phyloP scores from a whole-genome alignment of 2,113 vertebrate genomes.

The Symphodus melops region DNA sequence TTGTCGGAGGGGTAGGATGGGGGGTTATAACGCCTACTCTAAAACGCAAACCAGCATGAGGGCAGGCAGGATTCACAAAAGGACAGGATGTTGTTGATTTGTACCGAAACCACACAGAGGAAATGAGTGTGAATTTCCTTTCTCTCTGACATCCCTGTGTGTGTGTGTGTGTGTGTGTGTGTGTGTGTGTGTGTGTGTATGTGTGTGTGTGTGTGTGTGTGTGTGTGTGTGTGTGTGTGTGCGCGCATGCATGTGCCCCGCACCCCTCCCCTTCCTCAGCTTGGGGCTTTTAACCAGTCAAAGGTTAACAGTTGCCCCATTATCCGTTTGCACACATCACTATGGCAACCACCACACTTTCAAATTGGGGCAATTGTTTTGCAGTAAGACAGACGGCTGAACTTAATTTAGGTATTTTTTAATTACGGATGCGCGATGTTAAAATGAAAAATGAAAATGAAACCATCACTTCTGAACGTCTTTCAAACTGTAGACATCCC shows the following conservation, averaged over 20 bases:
- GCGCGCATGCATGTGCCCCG: slow-evolving; percentile 5
- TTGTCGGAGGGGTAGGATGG: neutral
- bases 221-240: slow-evolving; percentile 46
- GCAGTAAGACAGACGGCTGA: neutral
- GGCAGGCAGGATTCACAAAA: slow-evolving; percentile 89
- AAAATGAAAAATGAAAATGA: too few relatives aligned
- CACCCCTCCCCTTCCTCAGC: slow-evolving; percentile 59
- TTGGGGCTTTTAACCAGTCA: slow-evolving; percentile 80
- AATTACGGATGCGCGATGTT: neutral
- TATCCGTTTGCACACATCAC: slow-evolving; percentile 72
- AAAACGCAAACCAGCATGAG: slow-evolving; percentile 81
- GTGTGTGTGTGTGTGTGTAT: slow-evolving; percentile 43
- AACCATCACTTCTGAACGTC: too few relatives aligned
- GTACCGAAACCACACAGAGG: slow-evolving; percentile 93
- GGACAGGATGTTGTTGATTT: slow-evolving; percentile 98
- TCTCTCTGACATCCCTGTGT: slow-evolving; percentile 84
- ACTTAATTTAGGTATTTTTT: neutral
- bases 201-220: slow-evolving; percentile 6
- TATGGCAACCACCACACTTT: slow-evolving; percentile 75
- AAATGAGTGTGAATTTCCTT: slow-evolving; percentile 96
- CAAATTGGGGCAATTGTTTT: slow-evolving; percentile 71
- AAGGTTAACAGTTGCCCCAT: slow-evolving; percentile 82
- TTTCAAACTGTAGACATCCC: too few relatives aligned
- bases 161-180: slow-evolving; percentile 45
- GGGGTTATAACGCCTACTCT: slow-evolving; percentile 74